A percentile compares a stretch with the other conserved stretches of the same genome.
Evolutionary conservation across 2,797 vertebrate genomes (phyloP).

Genomic region (Pangasius krempfi): DNA sequence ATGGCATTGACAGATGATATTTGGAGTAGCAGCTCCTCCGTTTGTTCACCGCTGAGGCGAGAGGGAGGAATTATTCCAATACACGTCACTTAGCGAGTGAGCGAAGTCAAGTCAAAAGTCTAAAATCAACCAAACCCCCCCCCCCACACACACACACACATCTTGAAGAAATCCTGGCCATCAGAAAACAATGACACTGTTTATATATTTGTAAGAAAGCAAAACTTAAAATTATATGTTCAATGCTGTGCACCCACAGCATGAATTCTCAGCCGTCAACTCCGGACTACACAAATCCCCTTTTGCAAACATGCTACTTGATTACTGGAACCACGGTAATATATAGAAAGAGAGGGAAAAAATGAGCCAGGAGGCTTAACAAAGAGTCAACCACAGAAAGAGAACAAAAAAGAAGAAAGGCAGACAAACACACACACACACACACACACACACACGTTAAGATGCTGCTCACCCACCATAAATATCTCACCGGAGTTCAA

Average conservation of each 20-base stretch:
- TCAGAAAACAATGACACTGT: constrained; percentile 68
- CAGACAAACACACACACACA: constrained; percentile 57
- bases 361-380: constrained; percentile 27
- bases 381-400: constrained; percentile 37
- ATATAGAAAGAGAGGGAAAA: constrained; percentile 20
- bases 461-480: constrained; percentile 66
- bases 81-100: constrained; percentile 64
- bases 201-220: constrained; percentile 72
- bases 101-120: constrained; percentile 61
- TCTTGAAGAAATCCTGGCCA: constrained; percentile 77
- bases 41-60: constrained; percentile 71
- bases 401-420: constrained; percentile 58
- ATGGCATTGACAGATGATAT: constrained; percentile 79
- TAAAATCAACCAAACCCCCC: constrained; percentile 54
- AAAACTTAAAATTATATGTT: constrained; percentile 68
- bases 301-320: constrained; percentile 31
- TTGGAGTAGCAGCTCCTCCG: constrained; percentile 72
- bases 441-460: constrained; percentile 52
- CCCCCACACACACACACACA: constrained; percentile 66
- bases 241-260: constrained; percentile 56
- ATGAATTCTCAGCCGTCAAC: constrained; percentile 13
- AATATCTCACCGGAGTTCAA: constrained; percentile 73
- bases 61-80: constrained; percentile 67
- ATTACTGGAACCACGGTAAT: constrained; percentile 44
- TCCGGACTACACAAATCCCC: constrained; percentile 23